Evolutionary conservation across 2,113 vertebrate species (phyloP).

Genomic region (Riparia riparia): DNA sequence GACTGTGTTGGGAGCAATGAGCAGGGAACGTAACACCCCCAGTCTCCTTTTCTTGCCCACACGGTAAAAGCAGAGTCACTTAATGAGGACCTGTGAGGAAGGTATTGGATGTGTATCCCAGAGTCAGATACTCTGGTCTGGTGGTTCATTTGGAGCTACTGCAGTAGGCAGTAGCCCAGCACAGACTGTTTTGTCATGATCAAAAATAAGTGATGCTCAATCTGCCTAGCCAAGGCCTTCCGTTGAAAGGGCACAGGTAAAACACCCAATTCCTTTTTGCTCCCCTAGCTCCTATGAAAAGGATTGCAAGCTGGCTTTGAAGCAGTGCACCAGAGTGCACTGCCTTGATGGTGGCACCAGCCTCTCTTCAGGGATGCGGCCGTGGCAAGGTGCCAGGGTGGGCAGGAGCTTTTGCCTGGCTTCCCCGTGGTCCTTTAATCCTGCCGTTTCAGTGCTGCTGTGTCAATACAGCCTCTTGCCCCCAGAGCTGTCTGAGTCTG

Average conservation of each 20-base stretch:
- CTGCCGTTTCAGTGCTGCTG: not conserved
- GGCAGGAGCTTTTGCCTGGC: not conserved
- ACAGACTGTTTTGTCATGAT: not conserved
- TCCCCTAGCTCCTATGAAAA: not conserved
- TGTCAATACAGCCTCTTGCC: not conserved
- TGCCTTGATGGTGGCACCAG: not conserved
- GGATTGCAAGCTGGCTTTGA: fast-evolving
- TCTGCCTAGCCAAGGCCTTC: not conserved
- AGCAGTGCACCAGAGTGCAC: fast-evolving
- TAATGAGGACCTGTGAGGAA: not conserved
- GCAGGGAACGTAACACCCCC: not conserved
- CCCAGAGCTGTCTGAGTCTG: not conserved
- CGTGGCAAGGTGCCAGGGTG: not conserved
- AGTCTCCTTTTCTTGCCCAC: not conserved
- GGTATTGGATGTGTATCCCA: not conserved
- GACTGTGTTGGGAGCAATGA: not conserved
- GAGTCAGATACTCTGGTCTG: not conserved
- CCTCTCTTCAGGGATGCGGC: not conserved
- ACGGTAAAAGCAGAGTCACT: not conserved
- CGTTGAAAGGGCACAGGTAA: not conserved
- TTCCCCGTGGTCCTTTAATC: conserved; percentile 12
- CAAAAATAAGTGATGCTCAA: not conserved
- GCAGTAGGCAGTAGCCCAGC: not conserved
- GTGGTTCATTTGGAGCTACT: not conserved
- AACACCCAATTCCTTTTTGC: not conserved